These are phyloP conservation scores for Nothoprocta pentlandii DNA, from an alignment of 2,113 vertebrate species.

Conservation along the genomic window DNA sequence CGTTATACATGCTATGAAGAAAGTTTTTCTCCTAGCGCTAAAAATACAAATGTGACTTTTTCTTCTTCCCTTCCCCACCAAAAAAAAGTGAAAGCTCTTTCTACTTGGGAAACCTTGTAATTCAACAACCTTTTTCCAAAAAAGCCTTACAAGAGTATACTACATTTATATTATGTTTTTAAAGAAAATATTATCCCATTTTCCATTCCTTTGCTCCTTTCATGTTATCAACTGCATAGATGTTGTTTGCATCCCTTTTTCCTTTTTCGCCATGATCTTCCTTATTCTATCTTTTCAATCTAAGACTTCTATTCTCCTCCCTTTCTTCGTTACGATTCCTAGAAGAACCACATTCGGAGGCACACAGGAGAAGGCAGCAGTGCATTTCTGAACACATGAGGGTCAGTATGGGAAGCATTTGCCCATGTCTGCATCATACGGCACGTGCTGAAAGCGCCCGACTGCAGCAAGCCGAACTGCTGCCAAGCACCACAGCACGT, in stretches of 20 bases:
- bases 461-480: neutral
- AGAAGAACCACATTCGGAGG: neutral
- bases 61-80: neutral
- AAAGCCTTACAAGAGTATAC: neutral
- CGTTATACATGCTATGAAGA: rapidly evolving
- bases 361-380: neutral
- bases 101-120: neutral
- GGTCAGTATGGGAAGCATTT: neutral
- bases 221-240: neutral
- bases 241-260: neutral
- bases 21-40: neutral
- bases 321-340: neutral
- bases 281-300: neutral
- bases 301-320: neutral
- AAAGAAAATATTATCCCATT: neutral
- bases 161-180: neutral
- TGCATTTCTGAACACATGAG: neutral
- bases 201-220: neutral
- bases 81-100: neutral
- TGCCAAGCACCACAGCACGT: neutral
- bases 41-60: neutral
- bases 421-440: rapidly evolving
- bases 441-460: neutral
- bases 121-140: neutral
- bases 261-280: neutral